Evolutionary conservation across 2,113 vertebrate species (phyloP), one percentile per base, ranked within the genome.

Genomic region (Pseudolaguvia tuberculata): DNA sequence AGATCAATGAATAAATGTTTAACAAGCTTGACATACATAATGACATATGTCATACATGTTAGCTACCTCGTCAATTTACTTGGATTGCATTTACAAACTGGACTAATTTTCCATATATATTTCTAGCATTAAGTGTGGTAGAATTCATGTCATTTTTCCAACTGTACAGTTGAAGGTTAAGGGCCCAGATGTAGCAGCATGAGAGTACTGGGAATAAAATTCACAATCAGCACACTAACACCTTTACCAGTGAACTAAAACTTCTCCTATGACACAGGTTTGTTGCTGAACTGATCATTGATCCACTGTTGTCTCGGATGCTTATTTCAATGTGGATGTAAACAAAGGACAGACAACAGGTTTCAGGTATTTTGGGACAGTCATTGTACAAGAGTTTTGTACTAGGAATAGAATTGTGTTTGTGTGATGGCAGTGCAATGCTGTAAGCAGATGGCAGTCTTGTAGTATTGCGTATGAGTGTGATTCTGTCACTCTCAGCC

Each of bases 401-500:
- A 17, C 39, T 25, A 56, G 55, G 25, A 17, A 61, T 2, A 27
- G 35, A 51, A 42, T 42, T 51, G 23, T 65, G 67, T 73, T 39
- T 70, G 58, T 71, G 68, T 71, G 66, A 65, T 73, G 75, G 52
- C 55, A 73, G 20, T 57, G 70, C 68, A 58, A 45, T 45, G 62
- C 66, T 65, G 75, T 75, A 78, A 81, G 79, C 75, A 81, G 79
- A 81, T 81, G 79, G 79, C 71, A 20, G 72, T 55, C 55, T 78
- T 80, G 55, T 72, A 66, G 68, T 65, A 45, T 56, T 52, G 71
- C 23, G 71, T 80, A 72, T 52, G 57, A 58, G 70, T 73, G 75
- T 65, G 57, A 77, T 72, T 73, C 65, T 76, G 67, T 70, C 73
- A 25, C 68, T 23, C 73, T 80, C 78, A 58, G 51, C 75, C 79